Evolutionary conservation across 2,113 vertebrate species (phyloP).

Genomic region (Nothoprocta pentlandii): DNA sequence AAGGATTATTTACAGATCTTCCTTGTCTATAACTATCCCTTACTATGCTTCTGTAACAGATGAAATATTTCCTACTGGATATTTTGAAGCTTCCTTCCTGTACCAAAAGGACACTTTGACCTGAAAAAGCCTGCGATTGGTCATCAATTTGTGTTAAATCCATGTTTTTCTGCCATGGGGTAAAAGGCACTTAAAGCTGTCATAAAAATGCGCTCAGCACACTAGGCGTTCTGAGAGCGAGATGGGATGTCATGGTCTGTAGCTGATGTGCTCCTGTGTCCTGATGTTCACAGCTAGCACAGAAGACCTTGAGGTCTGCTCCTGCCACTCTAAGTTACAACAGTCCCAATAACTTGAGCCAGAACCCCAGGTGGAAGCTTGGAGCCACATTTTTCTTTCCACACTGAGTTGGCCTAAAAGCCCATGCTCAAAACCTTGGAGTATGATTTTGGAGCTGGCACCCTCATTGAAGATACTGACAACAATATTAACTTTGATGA

Average conservation of each 20-base stretch:
- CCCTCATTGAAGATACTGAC: not conserved
- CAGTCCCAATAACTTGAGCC: not conserved
- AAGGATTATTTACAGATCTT: not conserved
- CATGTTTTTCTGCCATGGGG: not conserved
- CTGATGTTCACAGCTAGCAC: not conserved
- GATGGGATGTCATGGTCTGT: not conserved
- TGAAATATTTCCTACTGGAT: not conserved
- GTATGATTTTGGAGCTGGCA: not conserved
- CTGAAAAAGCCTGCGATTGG: not conserved
- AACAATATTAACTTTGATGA: not conserved
- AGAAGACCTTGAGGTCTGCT: not conserved
- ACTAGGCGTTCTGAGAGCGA: not conserved
- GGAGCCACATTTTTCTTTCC: not conserved
- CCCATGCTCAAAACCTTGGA: not conserved
- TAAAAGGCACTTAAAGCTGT: not conserved
- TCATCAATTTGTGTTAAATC: not conserved
- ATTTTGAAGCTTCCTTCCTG: not conserved
- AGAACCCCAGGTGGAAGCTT: not conserved
- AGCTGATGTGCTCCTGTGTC: fast-evolving
- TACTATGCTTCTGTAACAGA: not conserved
- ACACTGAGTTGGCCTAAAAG: not conserved
- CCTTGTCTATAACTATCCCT: not conserved
- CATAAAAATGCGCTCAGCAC: not conserved
- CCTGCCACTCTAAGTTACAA: not conserved
- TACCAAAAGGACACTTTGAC: not conserved